Evolutionary conservation across 2,888 invertebrate genomes (phyloP).

Genomic region (Atethmia centrago): DNA sequence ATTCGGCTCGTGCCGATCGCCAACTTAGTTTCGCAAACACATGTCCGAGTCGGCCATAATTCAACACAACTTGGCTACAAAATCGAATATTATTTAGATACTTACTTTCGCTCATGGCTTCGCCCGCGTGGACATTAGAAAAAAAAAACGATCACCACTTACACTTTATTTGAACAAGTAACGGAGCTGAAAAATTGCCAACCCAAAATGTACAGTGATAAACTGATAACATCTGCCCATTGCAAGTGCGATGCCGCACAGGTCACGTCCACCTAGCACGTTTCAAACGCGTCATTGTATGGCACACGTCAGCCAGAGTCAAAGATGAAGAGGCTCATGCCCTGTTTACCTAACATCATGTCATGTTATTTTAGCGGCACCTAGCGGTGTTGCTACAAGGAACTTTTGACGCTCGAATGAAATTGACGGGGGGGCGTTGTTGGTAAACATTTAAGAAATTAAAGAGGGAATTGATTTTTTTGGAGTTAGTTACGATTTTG

Average conservation of each 20-base stretch:
- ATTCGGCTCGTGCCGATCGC: neutral
- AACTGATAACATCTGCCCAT: neutral
- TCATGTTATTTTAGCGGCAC: neutral
- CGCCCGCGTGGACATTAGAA: neutral
- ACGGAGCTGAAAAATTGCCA: neutral
- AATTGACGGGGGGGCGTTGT: neutral
- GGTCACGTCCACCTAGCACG: conserved; percentile 2
- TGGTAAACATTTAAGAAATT: neutral
- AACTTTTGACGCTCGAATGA: neutral
- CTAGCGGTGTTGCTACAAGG: neutral
- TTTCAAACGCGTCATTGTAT: neutral
- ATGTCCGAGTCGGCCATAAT: neutral
- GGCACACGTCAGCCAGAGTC: neutral
- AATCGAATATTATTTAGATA: neutral
- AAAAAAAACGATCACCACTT: neutral
- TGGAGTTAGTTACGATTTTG: neutral
- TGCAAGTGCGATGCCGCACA: neutral
- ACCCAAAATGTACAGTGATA: neutral
- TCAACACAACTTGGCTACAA: neutral
- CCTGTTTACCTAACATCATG: neutral
- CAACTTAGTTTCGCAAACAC: neutral
- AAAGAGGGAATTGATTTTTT: neutral
- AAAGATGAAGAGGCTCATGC: neutral
- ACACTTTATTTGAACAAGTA: conserved; percentile 1
- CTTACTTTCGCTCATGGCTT: neutral